A percentile compares a stretch with the other conserved stretches of the same genome.
phyloP scores from a whole-genome alignment of 2,113 vertebrate genomes.

The Heterocephalus glaber region DNA sequence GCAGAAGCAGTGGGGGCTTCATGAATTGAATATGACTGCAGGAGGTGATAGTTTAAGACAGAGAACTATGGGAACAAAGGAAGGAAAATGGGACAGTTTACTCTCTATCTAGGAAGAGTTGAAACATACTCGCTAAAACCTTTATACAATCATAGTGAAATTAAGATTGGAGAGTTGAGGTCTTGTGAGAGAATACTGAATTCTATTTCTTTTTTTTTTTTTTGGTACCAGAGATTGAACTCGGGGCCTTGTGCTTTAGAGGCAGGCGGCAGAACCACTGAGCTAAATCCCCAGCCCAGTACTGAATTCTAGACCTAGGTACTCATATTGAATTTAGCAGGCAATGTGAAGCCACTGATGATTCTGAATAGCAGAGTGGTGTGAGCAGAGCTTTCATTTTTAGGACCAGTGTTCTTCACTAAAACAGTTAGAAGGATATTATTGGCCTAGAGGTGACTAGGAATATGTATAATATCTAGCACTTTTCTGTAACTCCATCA shows the following conservation, averaged over 20 bases:
- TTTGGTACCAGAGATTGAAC: too few relatives aligned
- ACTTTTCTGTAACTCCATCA: neutral
- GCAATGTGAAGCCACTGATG: neutral
- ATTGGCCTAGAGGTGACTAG: neutral
- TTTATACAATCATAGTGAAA: neutral
- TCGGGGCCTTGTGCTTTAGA: too few relatives aligned
- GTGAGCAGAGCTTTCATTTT: neutral
- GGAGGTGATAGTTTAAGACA: neutral
- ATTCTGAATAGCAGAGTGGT: neutral
- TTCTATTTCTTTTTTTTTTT: too few relatives aligned
- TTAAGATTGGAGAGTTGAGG: neutral
- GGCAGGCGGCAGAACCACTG: too few relatives aligned
- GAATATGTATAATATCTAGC: neutral
- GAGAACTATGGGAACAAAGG: neutral
- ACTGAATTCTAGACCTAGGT: neutral
- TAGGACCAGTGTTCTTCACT: neutral
- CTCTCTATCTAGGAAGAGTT: neutral
- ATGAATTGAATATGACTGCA: neutral
- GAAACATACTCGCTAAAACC: neutral
- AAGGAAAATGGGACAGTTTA: neutral
- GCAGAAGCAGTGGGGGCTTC: neutral
- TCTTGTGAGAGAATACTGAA: neutral
- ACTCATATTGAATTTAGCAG: conserved; percentile 34
- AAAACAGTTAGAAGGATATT: neutral
- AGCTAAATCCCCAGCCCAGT: too few relatives aligned